Base-by-base conservation (phyloP, 2,888 invertebrate species). In the Erpobdella octoculata region DNA sequence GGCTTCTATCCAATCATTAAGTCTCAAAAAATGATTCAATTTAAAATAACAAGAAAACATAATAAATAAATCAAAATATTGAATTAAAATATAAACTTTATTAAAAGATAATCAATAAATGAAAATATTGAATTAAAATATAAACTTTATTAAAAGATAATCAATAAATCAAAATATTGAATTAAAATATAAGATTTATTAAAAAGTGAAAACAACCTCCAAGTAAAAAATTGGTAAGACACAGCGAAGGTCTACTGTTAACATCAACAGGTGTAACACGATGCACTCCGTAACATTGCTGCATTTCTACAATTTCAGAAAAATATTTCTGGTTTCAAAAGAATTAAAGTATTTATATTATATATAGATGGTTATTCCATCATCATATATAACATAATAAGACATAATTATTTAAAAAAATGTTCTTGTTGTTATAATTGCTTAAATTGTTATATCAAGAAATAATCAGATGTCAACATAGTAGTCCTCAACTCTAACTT, bases 231-330 rank as follows among this genome's bases (percentile, higher is more conserved):
- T 95, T 95, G 64, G 96, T 97, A 69, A 98, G 86, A 82, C 97
- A 98, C 0, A 95, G 92, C 0, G 96, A 95, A 0, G 97, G 97
- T 0, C 97, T 87, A 28, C 94, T 94, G 77, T 94, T 96, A 0
- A 96, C 94, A 84, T 96, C 94, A 0, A 94, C 92, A 0, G 96
- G 95, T 0, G 96, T 95, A 33, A 96, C 92, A 73, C 93, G 87
- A 84, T 90, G 90, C 83, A 93, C 89, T 0, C 90, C 89, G 0
- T 91, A 89, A 79, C 89, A 91, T 80, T 89, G 91, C 84, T 88
- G 92, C 84, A 87, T 88, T 84, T 89, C 94, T 78, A 86, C 21
- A 31, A n/a, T n/a, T n/a, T n/a, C n/a, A n/a, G n/a, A n/a, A n/a
- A n/a, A n/a, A n/a, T n/a, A n/a, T n/a, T n/a, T n/a, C n/a, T n/a